Percentiles rank a stretch among this genome's conserved stretches.
phyloP scores from a whole-genome alignment of 2,113 vertebrate species.

The Oncorhynchus nerka region DNA sequence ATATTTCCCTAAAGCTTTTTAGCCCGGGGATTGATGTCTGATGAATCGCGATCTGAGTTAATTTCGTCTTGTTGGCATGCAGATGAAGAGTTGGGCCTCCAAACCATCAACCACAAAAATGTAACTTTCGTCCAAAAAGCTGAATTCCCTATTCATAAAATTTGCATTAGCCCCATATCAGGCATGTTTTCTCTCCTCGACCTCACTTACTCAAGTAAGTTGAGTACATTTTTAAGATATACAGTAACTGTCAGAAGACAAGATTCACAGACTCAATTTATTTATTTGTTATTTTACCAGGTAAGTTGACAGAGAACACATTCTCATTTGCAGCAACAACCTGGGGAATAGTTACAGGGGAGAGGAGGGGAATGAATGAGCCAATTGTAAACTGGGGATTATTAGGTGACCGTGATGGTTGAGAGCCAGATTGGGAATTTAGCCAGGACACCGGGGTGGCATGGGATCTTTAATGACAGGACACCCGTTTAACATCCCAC shows the following conservation, averaged over 20 bases:
- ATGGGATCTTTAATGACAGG: too few species aligned
- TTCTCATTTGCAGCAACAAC: too few species aligned
- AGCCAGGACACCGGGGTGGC: too few species aligned
- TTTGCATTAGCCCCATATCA: constrained; percentile 35
- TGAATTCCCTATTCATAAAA: constrained; percentile 37
- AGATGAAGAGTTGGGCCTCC: constrained; percentile 49
- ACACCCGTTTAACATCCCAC: too few species aligned
- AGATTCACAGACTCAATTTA: constrained; percentile 35
- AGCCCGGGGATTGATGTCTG: constrained; percentile 20
- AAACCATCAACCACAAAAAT: constrained; percentile 57
- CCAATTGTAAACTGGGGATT: too few species aligned
- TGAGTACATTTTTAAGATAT: constrained; percentile 29
- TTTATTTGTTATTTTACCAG: too few species aligned
- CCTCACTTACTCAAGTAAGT: constrained; percentile 40
- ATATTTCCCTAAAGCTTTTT: constrained; percentile 35
- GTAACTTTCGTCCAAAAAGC: constrained; percentile 39
- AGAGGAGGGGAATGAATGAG: too few species aligned
- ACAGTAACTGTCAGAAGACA: constrained; percentile 34
- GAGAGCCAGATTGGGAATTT: too few species aligned
- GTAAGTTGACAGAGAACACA: too few species aligned
- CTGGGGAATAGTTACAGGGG: too few species aligned
- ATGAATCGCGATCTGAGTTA: constrained; percentile 36
- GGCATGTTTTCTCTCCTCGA: constrained; percentile 23
- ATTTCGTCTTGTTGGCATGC: constrained; percentile 31
- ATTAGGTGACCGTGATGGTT: too few species aligned